Evolutionary conservation across 2,113 vertebrate genomes (phyloP), one percentile per base, ranked within the genome.

Genomic region (Parotia lawesii): DNA sequence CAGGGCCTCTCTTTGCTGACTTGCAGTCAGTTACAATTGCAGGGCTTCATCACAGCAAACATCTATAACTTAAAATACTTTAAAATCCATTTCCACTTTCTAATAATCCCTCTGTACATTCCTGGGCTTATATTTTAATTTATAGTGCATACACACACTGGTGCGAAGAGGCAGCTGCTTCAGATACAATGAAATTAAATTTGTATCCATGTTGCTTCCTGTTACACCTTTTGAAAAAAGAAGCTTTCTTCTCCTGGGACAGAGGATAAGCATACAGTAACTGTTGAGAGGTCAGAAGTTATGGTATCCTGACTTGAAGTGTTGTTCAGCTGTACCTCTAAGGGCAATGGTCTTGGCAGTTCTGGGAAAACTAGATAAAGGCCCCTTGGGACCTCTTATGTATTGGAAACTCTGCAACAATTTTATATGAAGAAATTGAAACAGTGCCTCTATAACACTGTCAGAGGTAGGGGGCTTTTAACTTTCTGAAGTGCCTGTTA

Each of bases 371-470:
- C 31, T 57, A 81, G 17, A n/a, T 58, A 54, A 54, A 69, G 73
- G 57, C 84, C 74, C 79, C 92, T 93, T 72, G 71, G 42, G 54
- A 20, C 74, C 78, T 47, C 78, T 91, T 79, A 81, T 38, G 42
- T 92, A 82, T 79, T 95, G 74, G 89, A 96, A 90, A 85, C 47
- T 83, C 80, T 72, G 89, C 76, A 75, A 31, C 9, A 40, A 37
- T 86, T 50, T 88, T 96, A 29, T 22, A 2, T 91, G 25, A 96
- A 82, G 45, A 89, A n/a, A 81, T 81, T 25, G 44, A 38, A 75
- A 48, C 22, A 47, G 42, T 60, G 8, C 13, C 29, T 77, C 22
- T 70, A 2, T 61, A 79, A 75, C 15, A 15, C 35, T 62, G 1
- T 47, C 22, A 56, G 50, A 87, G 31, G 62, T 77, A 40, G 24